Percentiles rank a stretch among this genome's conserved stretches.
phyloP scores from a whole-genome alignment of 2,113 vertebrate species.

The Trachemys scripta region DNA sequence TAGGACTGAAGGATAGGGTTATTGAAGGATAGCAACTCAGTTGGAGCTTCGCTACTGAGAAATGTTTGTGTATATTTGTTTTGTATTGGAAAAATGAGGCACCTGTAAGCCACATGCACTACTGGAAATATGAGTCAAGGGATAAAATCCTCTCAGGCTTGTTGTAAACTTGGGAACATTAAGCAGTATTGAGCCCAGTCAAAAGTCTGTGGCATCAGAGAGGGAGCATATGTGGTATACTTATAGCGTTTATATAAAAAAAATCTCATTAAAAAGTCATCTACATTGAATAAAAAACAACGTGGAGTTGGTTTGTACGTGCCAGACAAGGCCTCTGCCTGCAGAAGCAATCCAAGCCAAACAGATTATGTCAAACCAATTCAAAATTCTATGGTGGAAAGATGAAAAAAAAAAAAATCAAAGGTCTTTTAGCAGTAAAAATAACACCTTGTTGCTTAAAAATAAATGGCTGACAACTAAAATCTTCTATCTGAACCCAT shows the following conservation, averaged over 20 bases:
- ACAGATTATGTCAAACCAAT: neutral
- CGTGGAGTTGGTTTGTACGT: neutral
- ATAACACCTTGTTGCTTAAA: neutral
- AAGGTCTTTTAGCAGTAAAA: rapidly evolving
- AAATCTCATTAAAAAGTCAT: neutral
- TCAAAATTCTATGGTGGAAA: neutral
- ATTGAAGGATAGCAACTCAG: neutral
- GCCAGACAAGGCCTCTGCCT: neutral
- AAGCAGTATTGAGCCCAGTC: neutral
- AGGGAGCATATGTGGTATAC: neutral
- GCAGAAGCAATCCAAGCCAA: neutral
- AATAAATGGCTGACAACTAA: neutral
- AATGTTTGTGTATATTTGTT: neutral
- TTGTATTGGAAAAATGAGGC: neutral
- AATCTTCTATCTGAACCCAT: neutral
- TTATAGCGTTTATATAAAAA: neutral
- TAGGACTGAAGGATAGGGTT: neutral
- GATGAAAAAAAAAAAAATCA: neutral
- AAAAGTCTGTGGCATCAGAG: neutral
- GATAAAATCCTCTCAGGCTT: neutral
- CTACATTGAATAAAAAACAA: neutral
- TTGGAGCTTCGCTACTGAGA: neutral
- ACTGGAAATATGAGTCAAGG: slow-evolving; percentile 17
- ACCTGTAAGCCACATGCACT: neutral
- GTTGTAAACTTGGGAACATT: neutral